Evolutionary conservation across 2,113 vertebrate genomes (phyloP), one percentile per base, ranked within the genome.

Genomic region (Bettongia penicillata): DNA sequence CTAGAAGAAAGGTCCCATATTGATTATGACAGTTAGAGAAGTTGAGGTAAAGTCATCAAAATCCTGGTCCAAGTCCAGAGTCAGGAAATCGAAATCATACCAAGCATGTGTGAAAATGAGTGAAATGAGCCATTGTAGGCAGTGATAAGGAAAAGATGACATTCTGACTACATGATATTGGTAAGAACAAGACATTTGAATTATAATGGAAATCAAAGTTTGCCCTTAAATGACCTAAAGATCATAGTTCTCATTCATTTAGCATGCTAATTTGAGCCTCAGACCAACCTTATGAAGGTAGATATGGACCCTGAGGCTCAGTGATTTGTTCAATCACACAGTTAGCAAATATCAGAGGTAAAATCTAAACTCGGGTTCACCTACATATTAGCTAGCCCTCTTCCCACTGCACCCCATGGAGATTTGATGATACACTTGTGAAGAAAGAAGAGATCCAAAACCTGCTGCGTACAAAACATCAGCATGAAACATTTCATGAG

Each of bases 11-110:
- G 49, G 93, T 12, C 51, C 31, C 94, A 89, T 31, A 53, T 93
- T 89, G n/a, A 52, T 89, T 50, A 51, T 51, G 22, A 16, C 31
- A 31, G 8, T n/a, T 57, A 68, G 8, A n/a, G 93, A 53, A 89
- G 37, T 43, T 24, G 91, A 61, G 24, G 93, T 89, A 28, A 96
- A 89, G 90, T 47, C 9, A 91, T 90, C 92, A 94, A 89, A 53
- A 8, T n/a, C 90, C 57, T 24, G 0, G 37, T 48, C 48, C 48
- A 91, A 93, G 2, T 0, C 77, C 7, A 47, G 10, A 8, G 68
- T 77, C 37, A 77, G 31, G 37, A 77, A 77, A 4, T n/a, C 19
- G 12, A n/a, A n/a, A 77, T 43, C 68, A 43, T 77, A 8, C 2
- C n/a, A 43, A 5, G 16, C 37, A 84, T 84, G 68, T 84, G 37